Evolutionary conservation across 2,888 invertebrate species (phyloP), one percentile per base, ranked within the genome.

Genomic region (Ochropacha duplaris): DNA sequence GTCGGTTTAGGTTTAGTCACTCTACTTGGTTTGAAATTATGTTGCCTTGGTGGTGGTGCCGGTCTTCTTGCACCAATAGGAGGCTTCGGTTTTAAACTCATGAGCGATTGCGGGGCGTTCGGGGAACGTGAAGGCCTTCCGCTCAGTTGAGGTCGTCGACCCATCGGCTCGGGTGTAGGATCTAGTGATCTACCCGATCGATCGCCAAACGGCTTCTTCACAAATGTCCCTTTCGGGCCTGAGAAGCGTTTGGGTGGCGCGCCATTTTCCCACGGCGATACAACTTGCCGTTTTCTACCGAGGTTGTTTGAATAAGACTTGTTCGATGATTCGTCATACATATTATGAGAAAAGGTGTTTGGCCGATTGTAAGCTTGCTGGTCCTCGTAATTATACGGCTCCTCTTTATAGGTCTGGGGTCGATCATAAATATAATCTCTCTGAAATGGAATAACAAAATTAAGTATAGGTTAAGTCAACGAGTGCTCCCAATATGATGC

Each of bases 281-380:
- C 61, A 57, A 69, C 62, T 52, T 67, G 74, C 36, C 84, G 83
- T 66, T 86, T 85, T 65, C 76, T 72, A 61, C 68, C 74, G 58
- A 71, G 71, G 2, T 57, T 58, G 59, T 62, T 59, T 49, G 60
- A 56, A 50, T 51, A 58, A n/a, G 55, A 57, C 24, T n/a, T 49
- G 49, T 54, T 50, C 16, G 57, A 49, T 57, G 72, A 60, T 55
- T 71, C 66, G 39, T 73, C 68, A 58, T 81, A 83, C 65, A 79
- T 65, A 54, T 74, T 65, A 54, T 74, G 68, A 56, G 74, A 60
- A 67, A 66, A 81, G 64, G 74, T 71, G 55, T 69, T 68, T 65
- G 54, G 56, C 60, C 55, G 57, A 52, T 61, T 50, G 66, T 51
- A 22, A 34, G 52, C 28, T 52, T 49, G 62, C 70, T 63, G 70